Evolutionary conservation across 2,113 vertebrate genomes (phyloP).

Genomic region (Nannospalax galili): DNA sequence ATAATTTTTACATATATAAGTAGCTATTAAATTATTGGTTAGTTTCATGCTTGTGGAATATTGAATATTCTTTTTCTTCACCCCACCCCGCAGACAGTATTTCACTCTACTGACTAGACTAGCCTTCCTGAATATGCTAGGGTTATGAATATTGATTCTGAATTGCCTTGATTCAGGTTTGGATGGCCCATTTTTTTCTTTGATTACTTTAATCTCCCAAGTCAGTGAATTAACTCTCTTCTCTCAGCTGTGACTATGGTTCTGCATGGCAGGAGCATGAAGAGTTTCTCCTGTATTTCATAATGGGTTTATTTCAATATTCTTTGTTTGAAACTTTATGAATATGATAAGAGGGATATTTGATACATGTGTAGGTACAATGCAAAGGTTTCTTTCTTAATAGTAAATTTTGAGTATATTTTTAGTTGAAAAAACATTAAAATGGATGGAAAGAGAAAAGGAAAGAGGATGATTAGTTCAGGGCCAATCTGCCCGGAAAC

Average conservation of each 20-base stretch:
- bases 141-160: conserved; percentile 30
- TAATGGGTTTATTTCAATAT: background rate
- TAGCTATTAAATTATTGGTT: background rate
- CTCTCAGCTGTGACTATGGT: background rate
- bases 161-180: conserved; percentile 13
- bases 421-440: conserved; percentile 47
- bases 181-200: background rate
- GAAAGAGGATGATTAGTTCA: background rate
- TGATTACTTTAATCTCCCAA: conserved; percentile 24
- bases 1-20: background rate
- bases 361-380: background rate
- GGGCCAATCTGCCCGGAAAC: background rate
- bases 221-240: conserved; percentile 42
- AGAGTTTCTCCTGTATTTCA: background rate
- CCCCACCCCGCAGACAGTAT: background rate
- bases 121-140: background rate
- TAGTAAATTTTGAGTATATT: background rate
- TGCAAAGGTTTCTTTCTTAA: background rate
- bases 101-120: background rate
- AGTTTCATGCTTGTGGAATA: background rate
- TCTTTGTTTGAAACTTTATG: background rate
- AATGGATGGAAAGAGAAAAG: background rate
- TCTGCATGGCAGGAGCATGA: background rate
- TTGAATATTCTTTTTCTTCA: background rate
- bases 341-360: background rate